phyloP scores from a whole-genome alignment of 2,113 vertebrate genomes.

The Brachirus orientalis region DNA sequence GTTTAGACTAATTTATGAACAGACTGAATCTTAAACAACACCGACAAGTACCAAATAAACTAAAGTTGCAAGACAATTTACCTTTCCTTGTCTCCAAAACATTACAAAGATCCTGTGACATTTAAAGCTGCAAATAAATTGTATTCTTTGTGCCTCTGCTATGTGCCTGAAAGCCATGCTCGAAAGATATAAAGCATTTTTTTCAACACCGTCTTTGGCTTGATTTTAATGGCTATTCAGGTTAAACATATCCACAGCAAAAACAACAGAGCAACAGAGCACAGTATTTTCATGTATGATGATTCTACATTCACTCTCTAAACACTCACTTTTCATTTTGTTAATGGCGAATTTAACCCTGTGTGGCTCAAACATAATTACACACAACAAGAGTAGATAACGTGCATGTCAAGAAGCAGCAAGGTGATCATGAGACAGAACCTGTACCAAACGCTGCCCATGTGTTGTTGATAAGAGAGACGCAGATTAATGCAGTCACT shows the following conservation, averaged over 20 bases:
- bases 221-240: too few relatives aligned
- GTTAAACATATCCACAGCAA: too few relatives aligned
- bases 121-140: conserved; percentile 2
- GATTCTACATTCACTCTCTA: neutral
- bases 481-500: conserved; percentile 46
- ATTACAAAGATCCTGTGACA: conserved; percentile 3
- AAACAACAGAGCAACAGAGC: too few relatives aligned
- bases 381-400: neutral
- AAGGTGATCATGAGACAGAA: conserved; percentile 24
- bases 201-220: too few relatives aligned
- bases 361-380: neutral
- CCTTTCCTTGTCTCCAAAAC: conserved; percentile 3
- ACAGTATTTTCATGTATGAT: too few relatives aligned
- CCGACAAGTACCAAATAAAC: conserved; percentile 20
- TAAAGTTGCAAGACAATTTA: neutral
- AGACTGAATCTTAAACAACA: conserved; percentile 16
- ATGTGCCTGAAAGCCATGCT: too few relatives aligned
- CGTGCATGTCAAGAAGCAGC: conserved; percentile 10
- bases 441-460: conserved; percentile 46
- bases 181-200: too few relatives aligned
- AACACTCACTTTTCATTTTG: neutral
- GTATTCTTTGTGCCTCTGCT: too few relatives aligned
- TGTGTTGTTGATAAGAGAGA: conserved; percentile 63
- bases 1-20: conserved; percentile 32
- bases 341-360: neutral